Base-by-base conservation (phyloP, 2,797 vertebrate species). In the Craterocephalus amniculus region DNA sequence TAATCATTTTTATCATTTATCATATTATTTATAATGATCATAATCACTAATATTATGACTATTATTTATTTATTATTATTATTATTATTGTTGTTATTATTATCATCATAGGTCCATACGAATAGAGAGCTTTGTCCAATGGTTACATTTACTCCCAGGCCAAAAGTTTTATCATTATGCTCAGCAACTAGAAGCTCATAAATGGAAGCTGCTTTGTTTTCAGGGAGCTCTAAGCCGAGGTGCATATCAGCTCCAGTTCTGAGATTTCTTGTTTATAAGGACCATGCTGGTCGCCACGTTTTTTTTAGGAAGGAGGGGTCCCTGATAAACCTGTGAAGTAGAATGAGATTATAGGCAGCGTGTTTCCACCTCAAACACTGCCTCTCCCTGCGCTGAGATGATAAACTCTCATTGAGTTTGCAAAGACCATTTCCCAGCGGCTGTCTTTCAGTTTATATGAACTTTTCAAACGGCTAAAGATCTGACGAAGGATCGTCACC, bases 391-490 rank as follows among this genome's bases (percentile, higher is more conserved):
- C 70, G 74, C 82, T 57, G 85, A 76, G 84, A 89, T 87, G 87
- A 90, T 91, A 92, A 93, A 92, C 87, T 92, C 89, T 89, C 81
- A 86, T 89, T 90, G 85, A 90, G 88, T 89, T 89, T 90, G 87
- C 89, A 85, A 89, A 93, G 85, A 92, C 80, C 82, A 80, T 90
- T 89, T 92, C 87, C 85, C 90, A 87, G 85, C 76, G 85, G 85
- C 91, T 86, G 85, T 82, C 90, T 90, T 82, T 91, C 88, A 89
- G 84, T 92, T 92, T 86, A 84, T 90, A 86, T 90, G 81, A 94
- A 93, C 93, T 92, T 93, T 94, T 93, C 93, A 94, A 93, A 93
- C 83, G 57, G 81, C 89, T 80, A 62, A 74, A 85, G 86, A 92
- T 92, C 85, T 93, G 86, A 92, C 78, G 48, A 75, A 81, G 78